Base-by-base conservation (phyloP, 2,888 invertebrate species). In the Microctonus brassicae region DNA sequence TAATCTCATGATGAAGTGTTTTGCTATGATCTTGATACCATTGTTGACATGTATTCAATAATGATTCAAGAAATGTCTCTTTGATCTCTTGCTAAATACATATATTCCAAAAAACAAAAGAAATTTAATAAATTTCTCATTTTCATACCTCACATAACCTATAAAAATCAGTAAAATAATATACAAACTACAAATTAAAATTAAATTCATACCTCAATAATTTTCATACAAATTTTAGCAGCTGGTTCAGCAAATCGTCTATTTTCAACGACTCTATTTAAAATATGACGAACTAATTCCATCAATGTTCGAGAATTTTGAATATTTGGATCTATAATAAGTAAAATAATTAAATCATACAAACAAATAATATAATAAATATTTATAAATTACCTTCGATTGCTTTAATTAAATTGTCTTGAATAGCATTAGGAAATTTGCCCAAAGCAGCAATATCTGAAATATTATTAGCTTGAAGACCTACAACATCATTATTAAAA, bases 41-140 rank as follows among this genome's bases (percentile, higher is more conserved):
- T 88, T 96, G 95, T 87, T 96, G 94, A 87, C 95, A 96, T 52
- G 94, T 95, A 88, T 97, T 97, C 78, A 97, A 90, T 78, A 97
- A 89, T 42, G 95, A 94, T 89, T 97, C 97, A 81, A 96, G 90
- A 88, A 96, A 97, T 53, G 96, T 96, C 89, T 95, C 95, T 78
- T 93, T 94, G 81, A 92, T 92, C 89, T 97, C 97, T 87, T 93
- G 94, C 90, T 91, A 82, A n/a, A 29, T 6, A 24, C 13, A 34
- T 60, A 67, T 55, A 34, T 58, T 22, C 7, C 7, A 29, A 7
- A 29, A 29, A 1, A 13, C 62, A 36, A 22, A 22, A 39, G 36
- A 20, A 34, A 57, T 20, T 68, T 39, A 20, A 53, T 61, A 58
- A 29, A 55, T 39, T 61, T 42, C 34, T 11, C 36, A 17, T 65